Conservation (phyloP, 2,888 invertebrate species). For the Platypus cylindrus region DNA sequence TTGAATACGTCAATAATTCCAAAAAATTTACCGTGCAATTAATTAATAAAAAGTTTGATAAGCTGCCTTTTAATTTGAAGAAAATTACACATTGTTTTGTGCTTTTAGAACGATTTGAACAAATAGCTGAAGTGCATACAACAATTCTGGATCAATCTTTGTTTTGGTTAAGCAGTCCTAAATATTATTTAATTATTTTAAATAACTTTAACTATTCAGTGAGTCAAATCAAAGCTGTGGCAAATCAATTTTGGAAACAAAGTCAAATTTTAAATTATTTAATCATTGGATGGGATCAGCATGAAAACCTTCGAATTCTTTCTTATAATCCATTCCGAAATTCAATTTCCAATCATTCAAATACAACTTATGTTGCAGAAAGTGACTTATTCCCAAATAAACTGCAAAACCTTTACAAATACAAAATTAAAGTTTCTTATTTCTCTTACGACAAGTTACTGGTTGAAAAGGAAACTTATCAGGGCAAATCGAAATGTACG, state of each 20-base stretch:
- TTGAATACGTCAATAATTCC: too few relatives aligned
- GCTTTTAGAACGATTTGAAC: background rate
- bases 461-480: background rate
- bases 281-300: background rate
- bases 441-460: conserved; percentile 2
- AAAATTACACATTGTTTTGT: background rate
- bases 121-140: background rate
- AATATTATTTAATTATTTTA: conserved; percentile 1
- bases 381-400: conserved; percentile 2
- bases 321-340: background rate
- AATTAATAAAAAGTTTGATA: background rate
- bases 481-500: background rate
- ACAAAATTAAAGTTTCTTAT: conserved; percentile 1
- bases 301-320: background rate
- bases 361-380: background rate
- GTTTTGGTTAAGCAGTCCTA: background rate
- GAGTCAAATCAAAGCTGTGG: background rate
- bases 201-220: background rate
- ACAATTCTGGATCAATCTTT: background rate
- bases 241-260: background rate
- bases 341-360: too few relatives aligned
- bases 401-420: conserved; percentile 1
- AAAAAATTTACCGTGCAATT: background rate
- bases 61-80: background rate
- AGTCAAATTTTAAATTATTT: background rate